A percentile compares a stretch with the other conserved stretches of the same genome.
phyloP scores from a whole-genome alignment of 2,797 vertebrate genomes.

The Arctocebus calabarensis region DNA sequence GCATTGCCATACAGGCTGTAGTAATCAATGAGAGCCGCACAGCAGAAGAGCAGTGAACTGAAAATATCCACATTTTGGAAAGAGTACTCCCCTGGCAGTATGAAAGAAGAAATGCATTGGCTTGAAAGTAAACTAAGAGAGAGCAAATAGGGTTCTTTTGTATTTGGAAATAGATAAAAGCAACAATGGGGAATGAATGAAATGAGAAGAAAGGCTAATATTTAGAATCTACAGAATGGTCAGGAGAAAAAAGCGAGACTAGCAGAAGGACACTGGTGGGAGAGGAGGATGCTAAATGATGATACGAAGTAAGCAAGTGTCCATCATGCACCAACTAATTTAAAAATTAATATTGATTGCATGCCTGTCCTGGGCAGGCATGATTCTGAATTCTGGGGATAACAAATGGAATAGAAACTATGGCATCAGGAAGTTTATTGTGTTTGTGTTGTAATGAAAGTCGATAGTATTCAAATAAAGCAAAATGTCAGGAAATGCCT shows the following conservation, averaged over 20 bases:
- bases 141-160: background rate
- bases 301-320: background rate
- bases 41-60: background rate
- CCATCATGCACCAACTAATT: background rate
- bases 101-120: background rate
- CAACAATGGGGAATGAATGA: background rate
- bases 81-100: background rate
- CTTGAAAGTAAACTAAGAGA: background rate
- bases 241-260: background rate
- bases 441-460: background rate
- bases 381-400: background rate
- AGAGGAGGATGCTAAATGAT: fast-evolving
- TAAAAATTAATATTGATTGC: background rate
- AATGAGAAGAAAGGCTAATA: background rate
- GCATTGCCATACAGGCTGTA: background rate
- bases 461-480: background rate
- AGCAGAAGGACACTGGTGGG: too few species aligned
- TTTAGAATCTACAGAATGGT: background rate
- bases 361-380: background rate
- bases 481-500: background rate
- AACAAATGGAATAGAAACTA: background rate
- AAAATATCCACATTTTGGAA: background rate
- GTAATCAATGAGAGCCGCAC: background rate
- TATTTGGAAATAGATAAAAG: background rate
- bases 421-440: background rate